Percentiles rank a stretch among this genome's conserved stretches.
These are phyloP conservation scores for Cancer borealis DNA, from an alignment of 2,888 invertebrate genomes.

Conservation along the genomic window DNA sequence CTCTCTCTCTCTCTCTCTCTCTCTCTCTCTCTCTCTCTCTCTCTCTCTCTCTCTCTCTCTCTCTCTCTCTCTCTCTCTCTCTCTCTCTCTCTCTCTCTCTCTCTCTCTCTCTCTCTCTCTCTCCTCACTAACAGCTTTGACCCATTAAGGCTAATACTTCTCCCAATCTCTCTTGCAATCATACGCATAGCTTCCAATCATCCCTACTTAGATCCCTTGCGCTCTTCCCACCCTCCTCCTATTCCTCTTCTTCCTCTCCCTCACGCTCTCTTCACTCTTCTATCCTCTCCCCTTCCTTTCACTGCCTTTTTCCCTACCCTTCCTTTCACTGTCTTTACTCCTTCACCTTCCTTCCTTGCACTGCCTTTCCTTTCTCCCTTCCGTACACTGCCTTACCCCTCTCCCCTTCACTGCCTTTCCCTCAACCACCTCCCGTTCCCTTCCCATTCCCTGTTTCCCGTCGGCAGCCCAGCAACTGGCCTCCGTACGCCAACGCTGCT, in stretches of 20 bases:
- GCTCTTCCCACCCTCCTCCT: background rate
- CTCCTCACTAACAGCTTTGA: too few species aligned
- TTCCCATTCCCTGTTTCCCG: background rate
- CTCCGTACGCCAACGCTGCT: background rate
- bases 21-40: background rate
- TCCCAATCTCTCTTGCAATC: background rate
- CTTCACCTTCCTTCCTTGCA: background rate
- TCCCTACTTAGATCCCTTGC: background rate
- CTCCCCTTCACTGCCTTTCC: background rate
- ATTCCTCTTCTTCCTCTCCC: background rate
- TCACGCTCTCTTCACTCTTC: background rate
- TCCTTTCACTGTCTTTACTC: background rate
- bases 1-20: background rate
- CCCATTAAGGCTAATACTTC: conserved; percentile 2
- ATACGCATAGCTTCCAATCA: background rate
- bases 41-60: too few species aligned
- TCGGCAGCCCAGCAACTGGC: background rate
- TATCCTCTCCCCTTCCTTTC: background rate
- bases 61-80: background rate
- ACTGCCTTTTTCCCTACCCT: background rate
- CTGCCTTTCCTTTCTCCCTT: background rate
- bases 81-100: background rate
- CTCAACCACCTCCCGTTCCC: background rate
- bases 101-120: too few species aligned
- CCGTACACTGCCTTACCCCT: background rate